A percentile compares a stretch with the other conserved stretches of the same genome.
Evolutionary conservation across 2,113 vertebrate genomes (phyloP).

Genomic region (Eptesicus fuscus): DNA sequence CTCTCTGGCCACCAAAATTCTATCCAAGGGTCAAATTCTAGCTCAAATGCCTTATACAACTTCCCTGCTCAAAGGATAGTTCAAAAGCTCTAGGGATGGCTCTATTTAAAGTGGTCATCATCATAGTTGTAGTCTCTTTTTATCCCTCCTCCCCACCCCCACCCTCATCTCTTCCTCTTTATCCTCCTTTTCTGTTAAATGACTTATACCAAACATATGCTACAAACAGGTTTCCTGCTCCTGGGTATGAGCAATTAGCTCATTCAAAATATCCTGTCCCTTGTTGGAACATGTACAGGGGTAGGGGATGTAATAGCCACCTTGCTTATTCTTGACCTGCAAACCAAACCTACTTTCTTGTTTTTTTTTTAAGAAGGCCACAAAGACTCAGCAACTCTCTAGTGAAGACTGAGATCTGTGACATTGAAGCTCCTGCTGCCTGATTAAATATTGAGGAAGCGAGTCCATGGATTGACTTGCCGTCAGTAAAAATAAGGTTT

Average conservation of each 20-base stretch:
- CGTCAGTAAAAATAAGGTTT: conserved; percentile 70
- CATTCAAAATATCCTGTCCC: not conserved
- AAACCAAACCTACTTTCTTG: not conserved
- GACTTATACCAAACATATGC: not conserved
- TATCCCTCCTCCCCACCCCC: too few relatives aligned
- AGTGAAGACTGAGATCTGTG: conserved; percentile 51
- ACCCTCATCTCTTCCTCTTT: not conserved
- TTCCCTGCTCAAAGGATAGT: not conserved
- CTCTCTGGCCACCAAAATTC: not conserved
- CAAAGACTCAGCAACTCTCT: conserved; percentile 64
- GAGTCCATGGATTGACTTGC: conserved; percentile 76
- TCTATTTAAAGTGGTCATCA: not conserved
- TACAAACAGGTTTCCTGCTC: not conserved
- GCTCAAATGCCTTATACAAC: not conserved
- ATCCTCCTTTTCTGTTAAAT: not conserved
- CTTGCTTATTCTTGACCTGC: not conserved
- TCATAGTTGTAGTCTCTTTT: not conserved
- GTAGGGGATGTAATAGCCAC: not conserved
- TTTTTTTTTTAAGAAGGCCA: not conserved
- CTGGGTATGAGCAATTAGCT: not conserved
- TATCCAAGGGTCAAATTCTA: not conserved
- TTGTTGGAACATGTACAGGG: not conserved
- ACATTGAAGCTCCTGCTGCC: conserved; percentile 43
- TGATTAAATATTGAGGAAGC: conserved; percentile 81
- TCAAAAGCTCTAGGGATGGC: not conserved